phyloP scores from a whole-genome alignment of 2,113 vertebrate genomes.

The Apodemus sylvaticus region DNA sequence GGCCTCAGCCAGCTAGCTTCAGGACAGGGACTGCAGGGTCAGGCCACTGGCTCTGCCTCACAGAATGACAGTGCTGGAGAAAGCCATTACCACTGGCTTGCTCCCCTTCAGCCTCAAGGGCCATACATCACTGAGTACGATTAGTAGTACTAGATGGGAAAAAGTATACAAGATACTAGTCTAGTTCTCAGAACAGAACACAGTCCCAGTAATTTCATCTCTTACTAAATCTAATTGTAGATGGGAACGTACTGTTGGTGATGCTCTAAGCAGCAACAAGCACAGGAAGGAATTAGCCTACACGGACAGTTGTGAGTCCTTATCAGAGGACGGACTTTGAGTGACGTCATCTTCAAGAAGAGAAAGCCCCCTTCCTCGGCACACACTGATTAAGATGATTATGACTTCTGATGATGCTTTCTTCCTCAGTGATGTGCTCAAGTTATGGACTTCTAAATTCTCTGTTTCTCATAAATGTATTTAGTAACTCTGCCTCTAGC shows the following conservation, averaged over 20 bases:
- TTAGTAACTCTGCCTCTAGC: conserved; percentile 36
- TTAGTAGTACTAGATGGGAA: background rate
- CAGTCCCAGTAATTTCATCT: background rate
- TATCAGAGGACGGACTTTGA: background rate
- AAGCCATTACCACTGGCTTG: background rate
- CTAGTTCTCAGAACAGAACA: conserved; percentile 4
- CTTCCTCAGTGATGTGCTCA: background rate
- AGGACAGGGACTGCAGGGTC: background rate
- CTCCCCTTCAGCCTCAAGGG: background rate
- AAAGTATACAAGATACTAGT: background rate
- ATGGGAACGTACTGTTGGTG: background rate
- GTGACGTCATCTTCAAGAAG: background rate
- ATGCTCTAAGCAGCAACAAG: background rate
- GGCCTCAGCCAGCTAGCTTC: background rate
- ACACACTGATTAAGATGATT: background rate
- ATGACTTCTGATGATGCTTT: background rate
- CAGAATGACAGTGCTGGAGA: background rate
- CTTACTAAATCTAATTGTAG: background rate
- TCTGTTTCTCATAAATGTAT: conserved; percentile 29
- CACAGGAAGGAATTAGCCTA: background rate
- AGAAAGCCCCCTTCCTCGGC: background rate
- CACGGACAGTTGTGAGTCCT: background rate
- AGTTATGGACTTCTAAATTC: background rate
- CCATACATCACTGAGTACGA: background rate
- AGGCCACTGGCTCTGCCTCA: no score